These are phyloP conservation scores for Sialia sialis DNA, from an alignment of 2,113 vertebrate species.

Conservation along the genomic window DNA sequence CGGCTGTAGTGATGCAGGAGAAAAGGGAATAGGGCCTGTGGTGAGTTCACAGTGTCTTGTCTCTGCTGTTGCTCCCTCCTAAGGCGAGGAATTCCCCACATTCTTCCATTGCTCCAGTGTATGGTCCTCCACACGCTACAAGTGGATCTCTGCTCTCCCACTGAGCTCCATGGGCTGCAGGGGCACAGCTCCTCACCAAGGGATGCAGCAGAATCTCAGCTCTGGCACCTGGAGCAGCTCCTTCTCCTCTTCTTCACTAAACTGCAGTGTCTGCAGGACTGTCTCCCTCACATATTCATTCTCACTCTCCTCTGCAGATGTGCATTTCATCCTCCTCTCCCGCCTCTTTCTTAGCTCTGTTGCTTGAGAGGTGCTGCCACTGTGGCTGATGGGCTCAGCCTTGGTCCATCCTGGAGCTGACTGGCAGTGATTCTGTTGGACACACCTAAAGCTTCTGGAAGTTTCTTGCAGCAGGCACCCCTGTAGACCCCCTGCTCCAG, in stretches of 20 bases:
- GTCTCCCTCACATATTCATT: neutral
- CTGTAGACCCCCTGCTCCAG: neutral
- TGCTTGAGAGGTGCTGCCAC: neutral
- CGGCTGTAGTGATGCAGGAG: too few species aligned
- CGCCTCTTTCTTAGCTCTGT: neutral
- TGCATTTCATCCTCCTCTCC: neutral
- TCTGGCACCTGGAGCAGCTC: neutral
- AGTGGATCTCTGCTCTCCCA: neutral
- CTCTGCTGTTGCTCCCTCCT: neutral
- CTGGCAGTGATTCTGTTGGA: neutral
- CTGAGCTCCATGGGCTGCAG: neutral
- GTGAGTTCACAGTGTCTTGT: neutral
- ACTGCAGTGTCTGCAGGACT: neutral
- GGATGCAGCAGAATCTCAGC: neutral
- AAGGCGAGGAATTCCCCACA: neutral
- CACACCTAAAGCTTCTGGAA: neutral
- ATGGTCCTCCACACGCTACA: neutral
- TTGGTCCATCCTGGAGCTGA: accelerated
- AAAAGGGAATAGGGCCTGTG: neutral
- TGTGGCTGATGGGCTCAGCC: neutral
- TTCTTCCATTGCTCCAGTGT: neutral
- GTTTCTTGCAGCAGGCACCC: neutral
- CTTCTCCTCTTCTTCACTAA: neutral
- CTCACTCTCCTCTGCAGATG: neutral
- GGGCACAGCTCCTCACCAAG: neutral